Evolutionary conservation across 92 coral and sea anemone genomes (phyloP).

Genomic region (Micromussa lordhowensis): DNA sequence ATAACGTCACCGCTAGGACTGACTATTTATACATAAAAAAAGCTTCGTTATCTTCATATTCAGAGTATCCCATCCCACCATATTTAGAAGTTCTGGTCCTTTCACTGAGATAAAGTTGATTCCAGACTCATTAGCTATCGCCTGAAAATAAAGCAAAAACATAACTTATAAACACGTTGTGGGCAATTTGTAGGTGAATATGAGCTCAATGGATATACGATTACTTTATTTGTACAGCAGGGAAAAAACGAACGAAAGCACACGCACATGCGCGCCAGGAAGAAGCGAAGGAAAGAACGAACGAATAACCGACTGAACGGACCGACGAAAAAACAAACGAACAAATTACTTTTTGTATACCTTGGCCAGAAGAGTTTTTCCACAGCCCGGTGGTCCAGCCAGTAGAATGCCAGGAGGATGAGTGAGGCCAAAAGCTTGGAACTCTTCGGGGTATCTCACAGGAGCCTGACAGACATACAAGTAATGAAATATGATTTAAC

Average conservation of each 20-base stretch:
- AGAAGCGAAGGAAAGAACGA: neutral
- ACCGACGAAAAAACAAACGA: neutral
- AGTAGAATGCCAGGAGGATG: constrained; percentile 98
- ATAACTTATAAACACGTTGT: neutral
- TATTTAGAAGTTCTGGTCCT: constrained; percentile 96
- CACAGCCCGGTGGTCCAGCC: constrained; percentile 99
- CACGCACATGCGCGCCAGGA: too few relatives aligned
- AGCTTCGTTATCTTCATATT: too few relatives aligned
- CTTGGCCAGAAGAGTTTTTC: constrained; percentile 96
- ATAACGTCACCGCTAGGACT: neutral
- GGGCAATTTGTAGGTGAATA: neutral
- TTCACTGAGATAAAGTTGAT: constrained; percentile 98
- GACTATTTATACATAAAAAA: too few relatives aligned
- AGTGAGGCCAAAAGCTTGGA: constrained; percentile 90
- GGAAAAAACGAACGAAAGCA: neutral
- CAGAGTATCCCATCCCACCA: constrained; percentile 69
- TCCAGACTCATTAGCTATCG: constrained; percentile 99
- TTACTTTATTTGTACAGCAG: too few relatives aligned
- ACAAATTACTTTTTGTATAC: constrained; percentile 25
- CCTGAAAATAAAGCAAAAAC: constrained; percentile 57
- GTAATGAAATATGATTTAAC: neutral
- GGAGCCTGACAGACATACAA: constrained; percentile 74
- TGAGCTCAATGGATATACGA: neutral
- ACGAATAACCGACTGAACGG: neutral
- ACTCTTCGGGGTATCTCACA: constrained; percentile 93